phyloP scores from a whole-genome alignment of 2,888 invertebrate species.

The Anagyrus pseudococci region DNA sequence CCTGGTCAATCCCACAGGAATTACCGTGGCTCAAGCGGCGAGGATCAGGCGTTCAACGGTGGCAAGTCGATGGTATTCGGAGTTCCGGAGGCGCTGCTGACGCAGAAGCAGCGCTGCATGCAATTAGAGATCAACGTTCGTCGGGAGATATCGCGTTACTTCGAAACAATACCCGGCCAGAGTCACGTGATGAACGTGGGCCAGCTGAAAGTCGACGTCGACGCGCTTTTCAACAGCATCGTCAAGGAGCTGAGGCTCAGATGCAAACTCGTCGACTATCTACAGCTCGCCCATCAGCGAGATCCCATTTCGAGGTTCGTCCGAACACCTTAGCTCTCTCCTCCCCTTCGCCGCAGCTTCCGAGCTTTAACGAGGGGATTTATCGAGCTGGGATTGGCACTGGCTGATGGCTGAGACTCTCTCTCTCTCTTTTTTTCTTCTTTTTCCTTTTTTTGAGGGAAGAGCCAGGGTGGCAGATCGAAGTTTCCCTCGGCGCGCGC shows the following conservation, averaged over 20 bases:
- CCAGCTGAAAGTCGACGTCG: constrained; percentile 42
- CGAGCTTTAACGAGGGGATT: background rate
- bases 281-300: constrained; percentile 43
- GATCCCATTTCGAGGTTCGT: constrained; percentile 52
- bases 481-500: too few species aligned
- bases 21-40: constrained; percentile 49
- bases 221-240: constrained; percentile 51
- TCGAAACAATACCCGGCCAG: constrained; percentile 45
- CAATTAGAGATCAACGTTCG: constrained; percentile 3
- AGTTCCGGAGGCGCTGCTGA: constrained; percentile 43
- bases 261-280: constrained; percentile 44
- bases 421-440: too few species aligned
- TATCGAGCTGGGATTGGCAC: too few species aligned
- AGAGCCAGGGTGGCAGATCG: too few species aligned
- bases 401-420: too few species aligned
- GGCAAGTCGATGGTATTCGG: constrained; percentile 54
- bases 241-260: constrained; percentile 48
- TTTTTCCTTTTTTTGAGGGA: too few species aligned
- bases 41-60: constrained; percentile 51
- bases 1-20: constrained; percentile 9
- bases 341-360: background rate
- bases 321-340: background rate
- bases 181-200: constrained; percentile 45
- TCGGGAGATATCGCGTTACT: constrained; percentile 45
- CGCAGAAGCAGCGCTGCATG: background rate